Evolutionary conservation across 2,888 invertebrate species (phyloP), one percentile per base, ranked within the genome.

Genomic region (Pristionchus arcanus): DNA sequence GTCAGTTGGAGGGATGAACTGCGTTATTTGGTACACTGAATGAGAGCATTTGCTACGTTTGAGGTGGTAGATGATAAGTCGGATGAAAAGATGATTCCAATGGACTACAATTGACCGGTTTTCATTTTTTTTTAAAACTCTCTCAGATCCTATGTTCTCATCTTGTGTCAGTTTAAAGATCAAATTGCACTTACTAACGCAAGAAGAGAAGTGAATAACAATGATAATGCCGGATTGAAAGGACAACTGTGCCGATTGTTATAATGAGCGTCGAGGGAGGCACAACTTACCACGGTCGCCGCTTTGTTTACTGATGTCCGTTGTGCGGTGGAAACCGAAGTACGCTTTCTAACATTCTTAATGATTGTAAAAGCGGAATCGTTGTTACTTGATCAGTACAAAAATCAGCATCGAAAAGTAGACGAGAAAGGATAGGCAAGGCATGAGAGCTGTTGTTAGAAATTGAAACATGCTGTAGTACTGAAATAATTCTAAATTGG

Each of bases 401-500:
- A 71, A 31, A 13, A 71, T 16, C 13, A 71, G 68, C 68, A 71
- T 71, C 2, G 34, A 13, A 9, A 71, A 19, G 19, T 71, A 71
- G 15, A 34, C 68, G 3, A 71, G 68, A 13, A 71, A 28, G 5
- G 68, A 71, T 31, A 71, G 34, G 31, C 31, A 31, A 34, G 68
- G 68, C 68, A 71, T 71, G 13, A 71, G 31, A 71, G 68, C 11
- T 3, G 28, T 71, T 15, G 11, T 71, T 9, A 71, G 11, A 28
- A 71, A 28, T 34, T 31, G 31, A 31, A 71, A 71, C 68, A 31
- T 71, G 68, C 19, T 71, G 68, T 71, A 71, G 68, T 71, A 71
- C 68, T 71, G 28, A 28, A 34, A 71, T 28, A 11, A 71, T 28
- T 9, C 28, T 3, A 9, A 71, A 28, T 71, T 13, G 7, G 31